Evolutionary conservation across 2,113 vertebrate species (phyloP).

Genomic region (Cyanoderma ruficeps): DNA sequence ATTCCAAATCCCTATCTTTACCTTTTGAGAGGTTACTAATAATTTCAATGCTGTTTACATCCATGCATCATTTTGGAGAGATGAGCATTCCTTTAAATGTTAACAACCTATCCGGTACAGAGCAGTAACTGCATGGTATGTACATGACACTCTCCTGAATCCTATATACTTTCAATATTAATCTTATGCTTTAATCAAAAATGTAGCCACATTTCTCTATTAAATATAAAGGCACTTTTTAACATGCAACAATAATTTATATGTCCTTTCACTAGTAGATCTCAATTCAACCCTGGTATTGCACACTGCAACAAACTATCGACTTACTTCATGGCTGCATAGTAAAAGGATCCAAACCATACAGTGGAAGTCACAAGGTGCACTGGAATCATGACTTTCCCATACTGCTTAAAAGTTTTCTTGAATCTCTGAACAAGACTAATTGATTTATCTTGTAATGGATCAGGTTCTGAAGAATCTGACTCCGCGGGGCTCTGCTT

Average conservation of each 20-base stretch:
- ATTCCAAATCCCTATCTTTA: not conserved
- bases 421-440: slow-evolving; percentile 92
- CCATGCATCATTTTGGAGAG: not conserved
- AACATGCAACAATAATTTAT: not conserved
- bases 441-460: slow-evolving; percentile 92
- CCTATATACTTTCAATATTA: not conserved
- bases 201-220: not conserved
- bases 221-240: not conserved
- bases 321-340: slow-evolving; percentile 96
- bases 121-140: not conserved
- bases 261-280: not conserved
- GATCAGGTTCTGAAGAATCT: slow-evolving; percentile 79
- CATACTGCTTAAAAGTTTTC: slow-evolving; percentile 94
- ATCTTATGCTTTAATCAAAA: not conserved
- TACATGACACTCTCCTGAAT: not conserved
- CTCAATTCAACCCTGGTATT: not conserved
- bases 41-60: not conserved
- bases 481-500: slow-evolving; percentile 32
- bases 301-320: not conserved
- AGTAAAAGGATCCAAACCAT: slow-evolving; percentile 97
- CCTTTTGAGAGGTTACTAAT: not conserved
- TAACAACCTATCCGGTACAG: not conserved
- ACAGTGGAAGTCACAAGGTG: slow-evolving; percentile 90
- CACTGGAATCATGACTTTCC: slow-evolving; percentile 96
- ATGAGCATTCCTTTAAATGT: not conserved